Percentiles rank a stretch among this genome's conserved stretches.
These are phyloP conservation scores for Bombyx mandarina DNA, from an alignment of 1,140 invertebrate genomes.

Conservation along the genomic window DNA sequence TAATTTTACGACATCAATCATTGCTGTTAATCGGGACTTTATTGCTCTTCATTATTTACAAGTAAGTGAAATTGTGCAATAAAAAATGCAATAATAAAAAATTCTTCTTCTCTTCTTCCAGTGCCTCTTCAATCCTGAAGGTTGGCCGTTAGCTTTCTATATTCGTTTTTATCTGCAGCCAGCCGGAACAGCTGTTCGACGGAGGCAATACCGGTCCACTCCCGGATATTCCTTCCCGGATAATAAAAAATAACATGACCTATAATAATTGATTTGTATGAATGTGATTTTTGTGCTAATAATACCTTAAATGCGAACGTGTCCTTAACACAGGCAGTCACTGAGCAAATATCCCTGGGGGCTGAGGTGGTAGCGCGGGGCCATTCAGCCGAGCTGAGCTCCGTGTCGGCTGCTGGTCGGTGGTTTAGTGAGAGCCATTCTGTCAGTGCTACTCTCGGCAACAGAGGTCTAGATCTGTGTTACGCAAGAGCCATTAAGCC, in stretches of 20 bases:
- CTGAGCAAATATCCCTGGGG: constrained; percentile 43
- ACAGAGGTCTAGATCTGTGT: constrained; percentile 52
- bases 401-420: constrained; percentile 45
- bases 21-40: constrained; percentile 56
- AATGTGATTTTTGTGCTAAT: not conserved
- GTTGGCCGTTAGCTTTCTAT: no score
- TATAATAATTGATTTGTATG: not conserved
- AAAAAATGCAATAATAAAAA: not conserved
- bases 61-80: constrained; percentile 20
- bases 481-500: constrained; percentile 46
- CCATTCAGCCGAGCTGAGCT: constrained; percentile 38
- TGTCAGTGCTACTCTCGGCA: constrained; percentile 51
- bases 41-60: constrained; percentile 58
- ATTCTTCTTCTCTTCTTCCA: not conserved
- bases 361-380: constrained; percentile 52
- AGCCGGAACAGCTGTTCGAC: no score
- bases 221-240: no score
- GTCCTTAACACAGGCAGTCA: constrained; percentile 31
- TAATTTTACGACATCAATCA: constrained; percentile 46
- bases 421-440: constrained; percentile 39
- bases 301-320: not conserved
- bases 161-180: no score
- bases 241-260: not conserved
- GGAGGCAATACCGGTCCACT: no score
- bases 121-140: no score